Percentiles rank a stretch among this genome's conserved stretches.
These are phyloP conservation scores for Bradypus variegatus DNA, from an alignment of 2,797 vertebrate species.

Conservation along the genomic window DNA sequence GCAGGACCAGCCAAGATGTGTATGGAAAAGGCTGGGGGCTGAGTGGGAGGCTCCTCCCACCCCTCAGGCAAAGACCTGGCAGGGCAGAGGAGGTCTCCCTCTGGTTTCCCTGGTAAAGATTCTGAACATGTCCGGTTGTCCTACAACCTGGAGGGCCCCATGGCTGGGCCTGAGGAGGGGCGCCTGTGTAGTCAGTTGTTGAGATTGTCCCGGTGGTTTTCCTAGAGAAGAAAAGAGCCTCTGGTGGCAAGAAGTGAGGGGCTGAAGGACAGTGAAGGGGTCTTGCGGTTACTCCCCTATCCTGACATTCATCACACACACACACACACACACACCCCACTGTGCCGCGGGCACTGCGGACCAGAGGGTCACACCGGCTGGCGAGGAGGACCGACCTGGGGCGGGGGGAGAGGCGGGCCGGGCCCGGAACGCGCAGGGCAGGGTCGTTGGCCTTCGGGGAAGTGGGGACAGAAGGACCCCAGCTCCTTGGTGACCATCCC, in stretches of 20 bases:
- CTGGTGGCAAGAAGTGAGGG: neutral
- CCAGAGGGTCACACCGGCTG: neutral
- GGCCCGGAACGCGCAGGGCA: neutral
- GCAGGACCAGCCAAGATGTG: neutral
- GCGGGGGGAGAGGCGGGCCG: neutral
- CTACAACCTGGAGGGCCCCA: neutral
- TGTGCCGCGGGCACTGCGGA: neutral
- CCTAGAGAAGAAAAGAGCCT: neutral
- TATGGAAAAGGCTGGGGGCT: neutral
- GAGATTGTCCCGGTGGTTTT: neutral
- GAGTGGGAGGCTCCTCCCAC: neutral
- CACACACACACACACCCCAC: neutral
- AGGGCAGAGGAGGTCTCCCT: neutral
- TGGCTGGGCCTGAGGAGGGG: neutral
- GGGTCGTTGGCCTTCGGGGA: neutral
- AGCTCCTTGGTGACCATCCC: fast-evolving
- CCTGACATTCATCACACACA: neutral
- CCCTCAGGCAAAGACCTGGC: neutral
- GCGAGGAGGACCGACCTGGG: neutral
- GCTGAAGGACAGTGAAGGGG: neutral
- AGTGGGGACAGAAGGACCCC: neutral
- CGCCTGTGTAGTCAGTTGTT: neutral
- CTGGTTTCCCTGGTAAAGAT: neutral
- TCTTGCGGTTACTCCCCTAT: neutral
- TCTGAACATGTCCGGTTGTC: neutral